Base-by-base conservation (phyloP, 2,113 vertebrate genomes). In the Ptilorrhoa leucosticta region DNA sequence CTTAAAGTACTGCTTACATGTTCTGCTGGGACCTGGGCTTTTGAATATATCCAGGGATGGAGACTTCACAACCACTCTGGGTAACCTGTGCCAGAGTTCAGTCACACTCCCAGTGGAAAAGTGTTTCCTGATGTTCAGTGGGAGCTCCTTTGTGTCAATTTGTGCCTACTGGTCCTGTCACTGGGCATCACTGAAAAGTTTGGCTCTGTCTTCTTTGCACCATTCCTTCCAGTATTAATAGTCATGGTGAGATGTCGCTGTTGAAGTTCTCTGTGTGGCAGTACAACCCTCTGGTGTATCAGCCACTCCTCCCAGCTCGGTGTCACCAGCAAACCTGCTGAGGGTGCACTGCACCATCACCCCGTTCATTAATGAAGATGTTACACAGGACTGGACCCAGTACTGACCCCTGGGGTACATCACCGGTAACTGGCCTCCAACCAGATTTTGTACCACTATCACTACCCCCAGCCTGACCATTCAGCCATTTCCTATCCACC, bases 1-100 rank as follows among this genome's bases (percentile, higher is more conserved):
- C 39, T 87, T 57, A 45, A 88, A 77, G 26, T 72, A 7, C 42
- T 69, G 53, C 22, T 65, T 40, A 40, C 1, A 2, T 0, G 0
- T 51, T 76, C 24, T 4, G 0, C 56, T 91, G 60, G 27, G 33
- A 44, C 37, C 17, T 56, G n/a, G 23, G 33, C 54, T 61, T 78
- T 45, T 61, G 40, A 44, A 2, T 47, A 13, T n/a, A 37, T 48
- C 24, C 16, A 12, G 39, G 45, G 42, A 15, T 72, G 53, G 81
- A 77, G 23, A 56, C 21, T 35, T 51, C 7, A 37, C 20, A 68
- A 5, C 28, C 30, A 37, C 39, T 63, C 26, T 54, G 57, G 13
- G 31, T 76, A 54, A 30, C 31, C 21, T 63, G 31, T n/a, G 44
- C 58, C 22, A 8, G 15, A 57, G 44, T 18, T 50, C 14, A 10